Percentiles rank a stretch among this genome's conserved stretches.
Evolutionary conservation across 2,797 vertebrate genomes (phyloP).

Genomic region (Anguilla anguilla): DNA sequence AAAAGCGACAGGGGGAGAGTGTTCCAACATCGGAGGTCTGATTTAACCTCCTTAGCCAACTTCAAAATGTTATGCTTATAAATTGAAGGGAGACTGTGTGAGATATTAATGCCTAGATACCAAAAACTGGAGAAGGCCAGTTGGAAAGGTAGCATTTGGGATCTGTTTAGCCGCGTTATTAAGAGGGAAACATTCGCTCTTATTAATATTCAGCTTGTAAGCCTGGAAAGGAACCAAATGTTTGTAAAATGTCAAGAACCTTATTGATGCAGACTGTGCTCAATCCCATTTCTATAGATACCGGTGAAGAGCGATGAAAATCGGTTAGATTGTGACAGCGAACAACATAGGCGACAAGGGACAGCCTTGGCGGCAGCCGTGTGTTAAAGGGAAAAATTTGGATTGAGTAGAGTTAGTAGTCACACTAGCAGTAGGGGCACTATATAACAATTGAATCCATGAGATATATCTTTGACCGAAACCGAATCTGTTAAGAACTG

Average conservation of each 20-base stretch:
- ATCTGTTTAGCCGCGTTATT: background rate
- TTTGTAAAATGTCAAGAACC: too few species aligned
- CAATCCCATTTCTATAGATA: background rate
- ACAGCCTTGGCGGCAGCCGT: constrained; percentile 3
- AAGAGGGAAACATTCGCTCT: background rate
- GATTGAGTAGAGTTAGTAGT: background rate
- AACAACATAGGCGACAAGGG: background rate
- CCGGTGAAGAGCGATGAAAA: background rate
- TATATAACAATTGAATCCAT: too few species aligned
- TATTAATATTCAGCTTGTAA: background rate
- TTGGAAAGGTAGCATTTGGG: background rate
- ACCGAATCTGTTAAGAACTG: too few species aligned
- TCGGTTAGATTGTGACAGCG: background rate
- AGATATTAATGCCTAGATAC: background rate
- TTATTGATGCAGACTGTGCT: background rate
- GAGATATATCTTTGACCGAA: too few species aligned
- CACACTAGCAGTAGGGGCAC: too few species aligned
- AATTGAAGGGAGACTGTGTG: background rate
- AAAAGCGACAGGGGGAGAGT: background rate
- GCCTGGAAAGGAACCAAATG: too few species aligned
- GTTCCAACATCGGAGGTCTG: background rate
- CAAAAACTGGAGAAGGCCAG: background rate
- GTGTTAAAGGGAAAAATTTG: background rate
- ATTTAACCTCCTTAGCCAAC: background rate
- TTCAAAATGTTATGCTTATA: background rate